A percentile compares a stretch with the other conserved stretches of the same genome.
Conservation (phyloP, 2,797 vertebrate genomes). For the Micropoecilia bifurca region DNA sequence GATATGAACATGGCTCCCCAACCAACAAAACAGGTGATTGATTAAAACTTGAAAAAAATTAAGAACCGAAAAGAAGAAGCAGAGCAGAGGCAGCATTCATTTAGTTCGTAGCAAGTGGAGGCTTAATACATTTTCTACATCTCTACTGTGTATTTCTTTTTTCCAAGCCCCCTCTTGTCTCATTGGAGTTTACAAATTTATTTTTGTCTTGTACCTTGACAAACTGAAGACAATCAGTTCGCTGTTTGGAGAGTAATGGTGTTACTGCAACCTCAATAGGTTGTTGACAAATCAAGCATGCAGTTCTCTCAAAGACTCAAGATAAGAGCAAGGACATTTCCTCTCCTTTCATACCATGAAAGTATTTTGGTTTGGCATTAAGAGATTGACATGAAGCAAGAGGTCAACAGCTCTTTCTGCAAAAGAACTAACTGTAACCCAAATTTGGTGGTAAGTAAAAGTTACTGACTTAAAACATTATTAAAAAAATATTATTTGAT, state of each 20-base stretch:
- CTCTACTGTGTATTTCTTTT: background rate
- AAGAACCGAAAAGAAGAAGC: slow-evolving; percentile 1
- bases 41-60: slow-evolving; percentile 37
- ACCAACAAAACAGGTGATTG: slow-evolving; percentile 63
- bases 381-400: background rate
- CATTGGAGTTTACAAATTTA: background rate
- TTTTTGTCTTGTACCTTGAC: background rate
- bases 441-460: background rate
- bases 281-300: background rate
- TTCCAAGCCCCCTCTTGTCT: background rate
- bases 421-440: background rate
- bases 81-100: slow-evolving; percentile 19
- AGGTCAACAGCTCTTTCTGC: background rate
- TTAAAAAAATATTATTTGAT: background rate
- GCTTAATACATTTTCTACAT: background rate
- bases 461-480: background rate
- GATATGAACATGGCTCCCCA: slow-evolving; percentile 56
- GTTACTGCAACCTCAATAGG: background rate
- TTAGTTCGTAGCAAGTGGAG: slow-evolving; percentile 8
- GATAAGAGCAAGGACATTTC: too few relatives aligned
- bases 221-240: background rate
- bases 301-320: background rate
- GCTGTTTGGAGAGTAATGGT: background rate
- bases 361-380: background rate
- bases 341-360: background rate